phyloP scores from a whole-genome alignment of 2,113 vertebrate species.

The Phaethon lepturus region DNA sequence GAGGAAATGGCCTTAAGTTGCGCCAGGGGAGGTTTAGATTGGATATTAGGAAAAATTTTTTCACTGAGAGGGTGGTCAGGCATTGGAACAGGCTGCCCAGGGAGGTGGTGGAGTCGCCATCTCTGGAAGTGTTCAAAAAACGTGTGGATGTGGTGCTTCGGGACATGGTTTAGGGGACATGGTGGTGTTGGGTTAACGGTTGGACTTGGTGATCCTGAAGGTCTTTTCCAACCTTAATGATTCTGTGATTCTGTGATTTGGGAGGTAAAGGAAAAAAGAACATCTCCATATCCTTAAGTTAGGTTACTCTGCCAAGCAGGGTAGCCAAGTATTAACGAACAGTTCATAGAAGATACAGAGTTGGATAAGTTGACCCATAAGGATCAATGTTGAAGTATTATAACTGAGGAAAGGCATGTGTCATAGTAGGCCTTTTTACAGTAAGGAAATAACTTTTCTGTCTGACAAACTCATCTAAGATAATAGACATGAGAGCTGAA shows the following conservation, averaged over 20 bases:
- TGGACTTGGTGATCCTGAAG: no score
- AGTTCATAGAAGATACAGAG: background rate
- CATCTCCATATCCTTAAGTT: background rate
- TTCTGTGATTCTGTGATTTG: background rate
- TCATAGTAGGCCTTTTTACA: background rate
- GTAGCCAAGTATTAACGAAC: background rate
- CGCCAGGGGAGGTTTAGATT: no score
- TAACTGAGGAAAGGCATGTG: background rate
- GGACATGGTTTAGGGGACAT: no score
- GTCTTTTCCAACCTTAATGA: no score
- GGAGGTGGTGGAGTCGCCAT: no score
- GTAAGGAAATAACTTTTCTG: background rate
- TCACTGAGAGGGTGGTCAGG: no score
- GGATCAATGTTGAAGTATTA: background rate
- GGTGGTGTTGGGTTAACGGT: no score
- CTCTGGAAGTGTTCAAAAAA: no score
- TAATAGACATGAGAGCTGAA: background rate
- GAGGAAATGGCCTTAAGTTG: no score
- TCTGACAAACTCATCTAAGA: background rate
- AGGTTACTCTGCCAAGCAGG: background rate
- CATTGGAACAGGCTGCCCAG: no score
- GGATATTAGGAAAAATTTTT: no score
- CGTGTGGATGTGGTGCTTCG: no score
- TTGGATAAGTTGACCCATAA: background rate
- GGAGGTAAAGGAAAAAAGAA: background rate